Evolutionary conservation across 2,888 invertebrate species (phyloP), one percentile per base, ranked within the genome.

Genomic region (Linnaemya vulpina): DNA sequence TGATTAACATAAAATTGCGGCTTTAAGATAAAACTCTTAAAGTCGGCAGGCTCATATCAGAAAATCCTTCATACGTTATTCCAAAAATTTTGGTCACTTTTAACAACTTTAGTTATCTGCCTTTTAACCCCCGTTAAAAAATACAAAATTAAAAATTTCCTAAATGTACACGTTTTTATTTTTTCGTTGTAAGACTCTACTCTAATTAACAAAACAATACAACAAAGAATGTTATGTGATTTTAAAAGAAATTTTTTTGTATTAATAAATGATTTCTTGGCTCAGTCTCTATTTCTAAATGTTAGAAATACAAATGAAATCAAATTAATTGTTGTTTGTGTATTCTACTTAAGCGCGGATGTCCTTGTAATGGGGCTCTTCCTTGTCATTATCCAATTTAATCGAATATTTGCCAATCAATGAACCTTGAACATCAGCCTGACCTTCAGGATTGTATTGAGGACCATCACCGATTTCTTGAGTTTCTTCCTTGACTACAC

Each of bases 391-490:
- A 79, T 92, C 91, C 87, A 91, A 84, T 63, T 90, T 91, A 65
- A 94, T 93, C 4, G 92, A 92, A 88, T 94, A 94, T 11, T 89
- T 87, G 53, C 93, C 93, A 77, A 90, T 92, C 55, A 93, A 89
- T 7, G 93, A 92, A 65, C 93, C 90, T 51, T 89, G 87, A 1
- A 94, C 91, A 86, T 93, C 91, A 78, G 93, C 94, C 74, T 91
- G 90, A 17, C 94, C 94, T 0, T 92, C 88, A 4, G 91, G 90
- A 89, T 94, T 92, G 87, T 93, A 90, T 46, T 90, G 87, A 4
- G 94, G 94, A 13, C 94, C 94, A 80, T 93, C 90, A 22, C 94
- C 94, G 85, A 94, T 93, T 13, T 93, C 92, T 88, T 93, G 90
- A 60, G 90, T 91, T 3, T 92, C 91, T 83, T 94, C 93, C 86